phyloP scores from a whole-genome alignment of 2,113 vertebrate species.

The Trematomus loennbergii region DNA sequence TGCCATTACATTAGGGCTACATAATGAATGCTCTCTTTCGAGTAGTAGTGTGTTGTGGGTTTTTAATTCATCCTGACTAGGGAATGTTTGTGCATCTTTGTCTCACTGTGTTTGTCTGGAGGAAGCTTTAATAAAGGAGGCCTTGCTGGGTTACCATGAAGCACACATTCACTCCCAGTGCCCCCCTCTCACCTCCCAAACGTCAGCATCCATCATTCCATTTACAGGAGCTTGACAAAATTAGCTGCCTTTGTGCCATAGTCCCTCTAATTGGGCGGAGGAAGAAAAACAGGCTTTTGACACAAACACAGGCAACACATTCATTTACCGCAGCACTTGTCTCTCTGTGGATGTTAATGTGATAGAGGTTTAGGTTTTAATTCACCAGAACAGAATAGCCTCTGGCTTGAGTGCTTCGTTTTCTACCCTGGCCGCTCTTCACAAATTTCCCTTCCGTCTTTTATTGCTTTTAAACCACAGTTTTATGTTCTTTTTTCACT shows the following conservation, averaged over 20 bases:
- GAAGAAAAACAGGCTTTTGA: constrained; percentile 96
- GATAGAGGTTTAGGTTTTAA: constrained; percentile 91
- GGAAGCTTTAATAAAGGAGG: constrained; percentile 94
- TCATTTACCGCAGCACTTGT: constrained; percentile 86
- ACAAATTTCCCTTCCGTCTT: constrained; percentile 54
- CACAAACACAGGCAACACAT: constrained; percentile 90
- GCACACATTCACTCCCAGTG: constrained; percentile 89
- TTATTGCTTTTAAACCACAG: constrained; percentile 73
- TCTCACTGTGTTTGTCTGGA: constrained; percentile 58
- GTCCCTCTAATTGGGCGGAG: constrained; percentile 94
- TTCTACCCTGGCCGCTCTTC: constrained; percentile 55
- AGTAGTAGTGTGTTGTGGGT: constrained; percentile 98
- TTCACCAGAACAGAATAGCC: constrained; percentile 85
- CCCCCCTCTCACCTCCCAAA: constrained; percentile 64
- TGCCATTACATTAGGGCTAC: constrained; percentile 96
- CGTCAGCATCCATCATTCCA: constrained; percentile 95
- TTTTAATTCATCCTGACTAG: constrained; percentile 99
- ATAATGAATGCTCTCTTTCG: constrained; percentile 99
- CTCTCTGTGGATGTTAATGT: constrained; percentile 93
- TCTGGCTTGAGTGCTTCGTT: constrained; percentile 83
- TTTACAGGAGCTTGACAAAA: constrained; percentile 98
- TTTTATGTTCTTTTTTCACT: constrained; percentile 55
- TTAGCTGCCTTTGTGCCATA: constrained; percentile 93
- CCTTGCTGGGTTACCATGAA: constrained; percentile 95
- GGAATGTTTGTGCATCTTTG: constrained; percentile 82